Conservation (phyloP, 2,888 invertebrate genomes). For the Eucriotettix oculatus region DNA sequence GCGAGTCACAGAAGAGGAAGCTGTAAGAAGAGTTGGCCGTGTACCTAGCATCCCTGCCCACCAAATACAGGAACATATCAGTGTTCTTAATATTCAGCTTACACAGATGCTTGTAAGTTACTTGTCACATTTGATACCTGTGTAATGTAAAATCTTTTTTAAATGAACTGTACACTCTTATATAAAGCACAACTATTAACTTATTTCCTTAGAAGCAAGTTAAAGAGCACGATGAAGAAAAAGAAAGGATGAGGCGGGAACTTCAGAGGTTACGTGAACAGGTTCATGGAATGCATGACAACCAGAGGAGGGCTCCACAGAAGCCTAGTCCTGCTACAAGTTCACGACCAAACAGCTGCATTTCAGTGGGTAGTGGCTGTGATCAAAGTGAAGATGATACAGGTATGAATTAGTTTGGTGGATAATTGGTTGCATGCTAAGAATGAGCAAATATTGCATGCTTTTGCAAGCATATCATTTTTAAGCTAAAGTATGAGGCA, state of each 20-base stretch:
- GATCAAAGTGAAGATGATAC: slow-evolving; percentile 16
- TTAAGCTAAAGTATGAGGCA: no score
- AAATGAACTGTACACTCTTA: no score
- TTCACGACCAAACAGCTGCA: slow-evolving; percentile 20
- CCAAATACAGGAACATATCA: slow-evolving; percentile 43
- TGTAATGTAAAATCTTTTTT: no score
- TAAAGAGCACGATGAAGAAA: slow-evolving; percentile 57
- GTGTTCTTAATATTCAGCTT: slow-evolving; percentile 44
- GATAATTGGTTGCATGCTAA: no score
- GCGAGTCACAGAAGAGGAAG: slow-evolving; percentile 36
- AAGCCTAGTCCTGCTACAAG: slow-evolving; percentile 13
- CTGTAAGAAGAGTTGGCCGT: slow-evolving; percentile 26
- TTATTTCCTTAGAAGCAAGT: slow-evolving; percentile 43
- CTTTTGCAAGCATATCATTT: no score
- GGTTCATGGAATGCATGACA: slow-evolving; percentile 35
- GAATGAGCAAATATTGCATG: no score
- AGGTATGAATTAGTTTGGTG: slow-evolving; percentile 1
- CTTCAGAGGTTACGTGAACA: slow-evolving; percentile 54
- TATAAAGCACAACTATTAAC: no score
- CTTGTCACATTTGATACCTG: neutral
- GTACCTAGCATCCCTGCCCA: slow-evolving; percentile 42
- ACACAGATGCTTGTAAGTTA: slow-evolving; percentile 47
- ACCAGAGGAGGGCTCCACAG: slow-evolving; percentile 14
- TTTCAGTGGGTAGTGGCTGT: slow-evolving; percentile 13
- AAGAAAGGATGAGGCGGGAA: slow-evolving; percentile 53